Evolutionary conservation across 2,888 invertebrate genomes (phyloP).

Genomic region (Sarcophaga variegata): DNA sequence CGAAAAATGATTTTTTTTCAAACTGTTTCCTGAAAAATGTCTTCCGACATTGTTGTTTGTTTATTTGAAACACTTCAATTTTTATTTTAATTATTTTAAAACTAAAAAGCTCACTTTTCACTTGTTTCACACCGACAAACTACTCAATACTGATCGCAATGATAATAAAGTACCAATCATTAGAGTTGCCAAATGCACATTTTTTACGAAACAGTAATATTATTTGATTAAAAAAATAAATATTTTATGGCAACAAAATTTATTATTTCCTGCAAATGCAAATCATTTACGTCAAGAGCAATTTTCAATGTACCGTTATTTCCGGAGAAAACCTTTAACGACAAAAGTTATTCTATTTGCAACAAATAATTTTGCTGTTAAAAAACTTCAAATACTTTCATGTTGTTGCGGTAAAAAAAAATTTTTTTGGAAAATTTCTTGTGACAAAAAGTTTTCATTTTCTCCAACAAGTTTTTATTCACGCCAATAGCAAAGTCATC

Average conservation of each 20-base stretch:
- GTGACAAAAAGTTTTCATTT: conserved; percentile 29
- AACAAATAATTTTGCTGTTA: conserved; percentile 30
- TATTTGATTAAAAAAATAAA: too few species aligned
- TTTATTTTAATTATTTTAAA: too few species aligned
- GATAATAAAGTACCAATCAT: conserved; percentile 18
- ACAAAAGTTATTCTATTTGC: conserved; percentile 30
- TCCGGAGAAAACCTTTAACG: conserved; percentile 25
- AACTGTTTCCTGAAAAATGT: conserved; percentile 25
- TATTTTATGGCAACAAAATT: too few species aligned
- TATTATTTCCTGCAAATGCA: too few species aligned
- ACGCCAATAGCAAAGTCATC: conserved; percentile 18
- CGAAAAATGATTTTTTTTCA: conserved; percentile 28
- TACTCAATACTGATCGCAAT: conserved; percentile 30
- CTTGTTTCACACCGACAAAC: conserved; percentile 17
- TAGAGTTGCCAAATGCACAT: conserved; percentile 10
- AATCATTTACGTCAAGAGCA: too few species aligned
- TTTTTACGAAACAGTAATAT: neutral
- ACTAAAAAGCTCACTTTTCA: too few species aligned
- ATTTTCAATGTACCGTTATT: neutral
- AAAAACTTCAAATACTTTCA: conserved; percentile 25
- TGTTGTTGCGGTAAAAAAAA: conserved; percentile 21
- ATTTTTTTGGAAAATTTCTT: conserved; percentile 5
- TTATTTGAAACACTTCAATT: too few species aligned
- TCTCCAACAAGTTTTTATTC: conserved; percentile 26
- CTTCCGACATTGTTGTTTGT: conserved; percentile 21